A percentile compares a stretch with the other conserved stretches of the same genome.
These are phyloP conservation scores for Odocoileus virginianus DNA, from an alignment of 2,113 vertebrate genomes.

Conservation along the genomic window DNA sequence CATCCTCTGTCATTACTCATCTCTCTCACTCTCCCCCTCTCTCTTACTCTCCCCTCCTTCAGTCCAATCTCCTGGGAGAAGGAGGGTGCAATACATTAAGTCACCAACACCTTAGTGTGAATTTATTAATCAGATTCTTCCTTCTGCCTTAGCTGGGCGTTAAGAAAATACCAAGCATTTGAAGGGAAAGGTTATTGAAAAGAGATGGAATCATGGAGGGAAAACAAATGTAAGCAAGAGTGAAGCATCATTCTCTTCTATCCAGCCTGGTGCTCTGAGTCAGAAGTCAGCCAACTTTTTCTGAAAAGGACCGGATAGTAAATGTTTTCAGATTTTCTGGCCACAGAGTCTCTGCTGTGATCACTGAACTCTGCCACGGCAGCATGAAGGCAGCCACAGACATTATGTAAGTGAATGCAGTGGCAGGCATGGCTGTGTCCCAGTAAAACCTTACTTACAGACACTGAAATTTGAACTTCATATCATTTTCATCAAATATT, in stretches of 20 bases:
- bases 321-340: neutral
- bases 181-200: neutral
- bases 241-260: neutral
- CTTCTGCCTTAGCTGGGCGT: neutral
- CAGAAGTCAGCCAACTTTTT: neutral
- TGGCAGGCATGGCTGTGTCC: neutral
- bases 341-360: neutral
- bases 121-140: slow-evolving; percentile 31
- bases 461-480: neutral
- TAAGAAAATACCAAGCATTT: neutral
- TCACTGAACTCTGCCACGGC: neutral
- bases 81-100: slow-evolving; percentile 23
- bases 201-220: neutral
- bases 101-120: slow-evolving; percentile 49
- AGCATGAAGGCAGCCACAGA: neutral
- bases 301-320: neutral
- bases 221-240: neutral
- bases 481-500: neutral
- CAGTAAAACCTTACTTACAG: neutral
- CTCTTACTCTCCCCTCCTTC: neutral
- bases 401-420: accelerated
- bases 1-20: neutral
- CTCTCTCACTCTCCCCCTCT: neutral
- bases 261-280: neutral
- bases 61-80: neutral